phyloP scores from a whole-genome alignment of 2,888 invertebrate genomes.

The Thera obeliscata region DNA sequence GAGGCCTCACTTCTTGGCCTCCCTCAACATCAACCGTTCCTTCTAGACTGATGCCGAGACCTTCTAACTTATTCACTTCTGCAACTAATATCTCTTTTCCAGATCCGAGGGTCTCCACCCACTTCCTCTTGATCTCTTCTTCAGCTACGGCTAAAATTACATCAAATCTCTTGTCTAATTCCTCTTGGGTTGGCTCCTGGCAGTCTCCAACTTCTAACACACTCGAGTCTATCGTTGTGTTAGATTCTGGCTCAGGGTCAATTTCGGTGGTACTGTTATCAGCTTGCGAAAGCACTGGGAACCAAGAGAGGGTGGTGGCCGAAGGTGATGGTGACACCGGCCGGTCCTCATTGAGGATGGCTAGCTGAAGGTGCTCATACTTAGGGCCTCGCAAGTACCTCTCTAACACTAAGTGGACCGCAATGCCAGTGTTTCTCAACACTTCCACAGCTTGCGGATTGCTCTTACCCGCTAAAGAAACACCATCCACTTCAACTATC shows the following conservation, averaged over 20 bases:
- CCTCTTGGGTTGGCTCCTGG: slow-evolving; percentile 80
- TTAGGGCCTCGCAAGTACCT: slow-evolving; percentile 97
- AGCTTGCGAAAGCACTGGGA: slow-evolving; percentile 89
- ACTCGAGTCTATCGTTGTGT: slow-evolving; percentile 91
- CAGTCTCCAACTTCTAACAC: slow-evolving; percentile 84
- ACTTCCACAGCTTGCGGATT: slow-evolving; percentile 99
- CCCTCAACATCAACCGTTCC: slow-evolving; percentile 99
- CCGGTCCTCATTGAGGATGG: slow-evolving; percentile 87
- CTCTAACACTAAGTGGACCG: slow-evolving; percentile 95
- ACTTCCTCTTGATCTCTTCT: slow-evolving; percentile 90
- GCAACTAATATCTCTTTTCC: slow-evolving; percentile 96
- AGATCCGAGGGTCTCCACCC: slow-evolving; percentile 91
- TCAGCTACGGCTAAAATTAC: slow-evolving; percentile 82
- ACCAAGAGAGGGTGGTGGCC: slow-evolving; percentile 93
- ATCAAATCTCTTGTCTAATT: slow-evolving; percentile 77
- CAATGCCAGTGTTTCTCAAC: slow-evolving; percentile 95
- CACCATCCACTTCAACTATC: slow-evolving; percentile 97
- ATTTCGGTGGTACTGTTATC: slow-evolving; percentile 85
- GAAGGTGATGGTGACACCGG: slow-evolving; percentile 89
- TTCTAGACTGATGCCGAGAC: slow-evolving; percentile 98
- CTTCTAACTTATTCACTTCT: slow-evolving; percentile 95
- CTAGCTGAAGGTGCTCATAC: slow-evolving; percentile 95
- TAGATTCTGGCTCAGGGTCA: slow-evolving; percentile 92
- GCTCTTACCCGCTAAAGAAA: slow-evolving; percentile 94
- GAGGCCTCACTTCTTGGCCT: slow-evolving; percentile 98